Evolutionary conservation across 2,113 vertebrate genomes (phyloP).

Genomic region (Phalacrocorax aristotelis): DNA sequence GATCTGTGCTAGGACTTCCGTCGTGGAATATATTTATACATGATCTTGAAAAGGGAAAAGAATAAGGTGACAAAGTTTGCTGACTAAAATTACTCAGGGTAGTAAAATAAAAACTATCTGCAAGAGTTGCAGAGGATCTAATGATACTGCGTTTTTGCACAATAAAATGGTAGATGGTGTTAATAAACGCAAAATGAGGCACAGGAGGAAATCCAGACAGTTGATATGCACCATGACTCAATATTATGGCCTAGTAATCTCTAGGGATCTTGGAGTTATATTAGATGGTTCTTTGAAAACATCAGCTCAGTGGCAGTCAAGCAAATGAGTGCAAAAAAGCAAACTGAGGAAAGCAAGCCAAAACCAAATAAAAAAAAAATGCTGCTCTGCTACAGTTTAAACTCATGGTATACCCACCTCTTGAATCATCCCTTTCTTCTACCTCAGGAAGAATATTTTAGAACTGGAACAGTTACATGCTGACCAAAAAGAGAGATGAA

Average conservation of each 20-base stretch:
- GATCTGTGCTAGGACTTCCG: background rate
- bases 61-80: background rate
- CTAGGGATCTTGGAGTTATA: background rate
- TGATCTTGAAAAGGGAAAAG: background rate
- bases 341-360: background rate
- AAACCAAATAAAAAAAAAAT: background rate
- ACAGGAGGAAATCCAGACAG: background rate
- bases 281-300: background rate
- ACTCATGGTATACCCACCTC: background rate
- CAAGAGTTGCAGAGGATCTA: background rate
- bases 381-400: background rate
- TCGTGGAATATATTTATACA: background rate
- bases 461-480: background rate
- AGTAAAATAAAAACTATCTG: background rate
- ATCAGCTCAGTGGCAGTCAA: background rate
- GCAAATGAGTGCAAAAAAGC: background rate
- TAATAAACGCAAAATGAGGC: background rate
- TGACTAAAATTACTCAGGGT: background rate
- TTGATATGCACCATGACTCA: background rate
- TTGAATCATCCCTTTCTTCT: background rate
- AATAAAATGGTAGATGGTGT: background rate
- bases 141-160: background rate
- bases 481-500: background rate
- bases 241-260: background rate
- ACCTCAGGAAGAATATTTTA: background rate